Conservation (phyloP, 2,797 vertebrate species). For the Loriculus beryllinus region DNA sequence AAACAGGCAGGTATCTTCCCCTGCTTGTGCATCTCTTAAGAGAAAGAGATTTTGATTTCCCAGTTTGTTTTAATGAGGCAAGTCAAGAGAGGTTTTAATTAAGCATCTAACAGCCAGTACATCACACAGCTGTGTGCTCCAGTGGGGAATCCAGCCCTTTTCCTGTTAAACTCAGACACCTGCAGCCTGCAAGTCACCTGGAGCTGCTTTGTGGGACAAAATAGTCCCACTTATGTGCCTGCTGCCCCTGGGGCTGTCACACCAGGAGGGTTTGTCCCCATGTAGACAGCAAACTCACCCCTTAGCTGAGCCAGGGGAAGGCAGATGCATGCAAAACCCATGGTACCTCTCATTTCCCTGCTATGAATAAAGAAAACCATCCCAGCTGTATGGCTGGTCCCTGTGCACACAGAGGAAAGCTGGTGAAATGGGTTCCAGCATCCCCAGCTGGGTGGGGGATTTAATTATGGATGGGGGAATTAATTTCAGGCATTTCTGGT, state of each 20-base stretch:
- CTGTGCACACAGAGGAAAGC: neutral
- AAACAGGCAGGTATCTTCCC: neutral
- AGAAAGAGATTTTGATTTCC: neutral
- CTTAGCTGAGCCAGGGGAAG: neutral
- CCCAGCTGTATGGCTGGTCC: neutral
- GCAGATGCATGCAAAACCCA: neutral
- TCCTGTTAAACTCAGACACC: neutral
- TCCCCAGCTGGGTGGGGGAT: neutral
- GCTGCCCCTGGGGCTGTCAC: neutral
- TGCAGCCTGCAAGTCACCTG: neutral
- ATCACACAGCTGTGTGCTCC: neutral
- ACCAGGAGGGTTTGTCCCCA: neutral
- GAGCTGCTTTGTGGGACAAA: neutral
- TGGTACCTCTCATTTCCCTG: fast-evolving
- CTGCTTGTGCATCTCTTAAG: neutral
- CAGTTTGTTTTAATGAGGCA: neutral
- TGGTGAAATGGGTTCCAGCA: neutral
- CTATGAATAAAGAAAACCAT: neutral
- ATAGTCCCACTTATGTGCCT: neutral
- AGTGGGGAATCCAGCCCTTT: neutral
- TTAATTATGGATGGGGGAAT: neutral
- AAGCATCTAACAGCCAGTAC: neutral
- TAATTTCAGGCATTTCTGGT: conserved; percentile 5
- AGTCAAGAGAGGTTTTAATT: neutral
- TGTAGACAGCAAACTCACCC: neutral